Conservation (phyloP, 2,888 invertebrate genomes). For the Germaria angustata region DNA sequence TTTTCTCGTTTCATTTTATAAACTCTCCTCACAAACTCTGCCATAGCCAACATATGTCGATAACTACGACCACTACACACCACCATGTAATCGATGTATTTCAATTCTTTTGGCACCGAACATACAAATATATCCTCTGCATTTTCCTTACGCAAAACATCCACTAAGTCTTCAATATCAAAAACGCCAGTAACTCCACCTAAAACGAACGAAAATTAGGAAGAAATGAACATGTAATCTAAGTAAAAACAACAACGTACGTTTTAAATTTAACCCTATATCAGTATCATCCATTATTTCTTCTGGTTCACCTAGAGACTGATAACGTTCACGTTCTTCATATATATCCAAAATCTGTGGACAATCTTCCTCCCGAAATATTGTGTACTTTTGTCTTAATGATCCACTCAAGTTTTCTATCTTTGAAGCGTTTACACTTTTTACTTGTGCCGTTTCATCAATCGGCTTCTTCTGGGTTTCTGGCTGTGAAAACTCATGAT, state of each 20-base stretch:
- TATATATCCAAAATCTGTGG: constrained; percentile 86
- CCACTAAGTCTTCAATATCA: constrained; percentile 92
- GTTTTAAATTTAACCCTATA: constrained; percentile 82
- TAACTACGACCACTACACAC: constrained; percentile 88
- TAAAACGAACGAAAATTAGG: constrained; percentile 75
- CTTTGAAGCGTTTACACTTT: neutral
- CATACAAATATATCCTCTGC: constrained; percentile 90
- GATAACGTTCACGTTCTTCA: constrained; percentile 82
- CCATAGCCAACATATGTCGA: constrained; percentile 87
- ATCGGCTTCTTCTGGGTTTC: constrained; percentile 44
- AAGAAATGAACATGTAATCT: constrained; percentile 68
- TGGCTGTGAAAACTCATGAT: constrained; percentile 75
- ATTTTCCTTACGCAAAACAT: constrained; percentile 88
- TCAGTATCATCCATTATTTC: constrained; percentile 80
- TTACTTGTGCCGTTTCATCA: neutral
- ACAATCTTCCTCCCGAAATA: constrained; percentile 86
- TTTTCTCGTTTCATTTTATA: constrained; percentile 86
- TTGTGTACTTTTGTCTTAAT: constrained; percentile 84
- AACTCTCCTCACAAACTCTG: constrained; percentile 87
- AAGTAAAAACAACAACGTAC: constrained; percentile 73
- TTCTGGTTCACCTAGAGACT: constrained; percentile 72
- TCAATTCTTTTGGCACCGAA: constrained; percentile 85
- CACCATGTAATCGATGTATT: constrained; percentile 92
- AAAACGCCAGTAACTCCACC: constrained; percentile 92
- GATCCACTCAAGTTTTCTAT: constrained; percentile 78